Evolutionary conservation across 64 coral and sea anemone genomes (phyloP).

Genomic region (Pocillopora damicornis): DNA sequence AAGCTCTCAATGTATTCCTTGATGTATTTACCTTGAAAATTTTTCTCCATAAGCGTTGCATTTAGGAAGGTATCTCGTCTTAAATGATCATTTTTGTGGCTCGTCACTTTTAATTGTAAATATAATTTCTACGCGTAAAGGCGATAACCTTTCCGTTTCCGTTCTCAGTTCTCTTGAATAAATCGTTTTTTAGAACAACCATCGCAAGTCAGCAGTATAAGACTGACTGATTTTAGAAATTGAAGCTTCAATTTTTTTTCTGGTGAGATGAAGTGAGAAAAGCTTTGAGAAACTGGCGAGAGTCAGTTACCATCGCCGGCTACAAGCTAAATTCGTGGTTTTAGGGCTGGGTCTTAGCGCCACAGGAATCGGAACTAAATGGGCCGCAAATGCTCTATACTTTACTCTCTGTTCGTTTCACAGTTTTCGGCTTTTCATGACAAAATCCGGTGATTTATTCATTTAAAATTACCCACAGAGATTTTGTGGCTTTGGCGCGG

Average conservation of each 20-base stretch:
- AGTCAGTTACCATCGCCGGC: background rate
- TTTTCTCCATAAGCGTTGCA: background rate
- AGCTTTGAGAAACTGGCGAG: background rate
- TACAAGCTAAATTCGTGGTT: background rate
- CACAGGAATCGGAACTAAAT: conserved; percentile 1
- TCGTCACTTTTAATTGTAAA: background rate
- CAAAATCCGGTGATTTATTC: background rate
- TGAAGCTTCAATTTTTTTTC: background rate
- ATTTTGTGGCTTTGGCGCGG: too few relatives aligned
- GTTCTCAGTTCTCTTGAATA: too few relatives aligned
- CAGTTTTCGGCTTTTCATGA: background rate
- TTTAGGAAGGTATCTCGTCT: background rate
- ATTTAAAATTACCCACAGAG: background rate
- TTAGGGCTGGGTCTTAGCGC: background rate
- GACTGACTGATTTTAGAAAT: background rate
- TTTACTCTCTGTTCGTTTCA: background rate
- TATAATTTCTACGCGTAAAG: background rate
- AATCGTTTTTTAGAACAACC: background rate
- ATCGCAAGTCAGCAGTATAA: background rate
- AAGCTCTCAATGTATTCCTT: background rate
- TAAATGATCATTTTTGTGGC: background rate
- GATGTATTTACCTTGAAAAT: background rate
- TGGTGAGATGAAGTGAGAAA: background rate
- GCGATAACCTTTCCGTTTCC: background rate
- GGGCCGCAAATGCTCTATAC: background rate